Conservation (phyloP, 1,140 invertebrate genomes). For the Sminthurinus signatus region DNA sequence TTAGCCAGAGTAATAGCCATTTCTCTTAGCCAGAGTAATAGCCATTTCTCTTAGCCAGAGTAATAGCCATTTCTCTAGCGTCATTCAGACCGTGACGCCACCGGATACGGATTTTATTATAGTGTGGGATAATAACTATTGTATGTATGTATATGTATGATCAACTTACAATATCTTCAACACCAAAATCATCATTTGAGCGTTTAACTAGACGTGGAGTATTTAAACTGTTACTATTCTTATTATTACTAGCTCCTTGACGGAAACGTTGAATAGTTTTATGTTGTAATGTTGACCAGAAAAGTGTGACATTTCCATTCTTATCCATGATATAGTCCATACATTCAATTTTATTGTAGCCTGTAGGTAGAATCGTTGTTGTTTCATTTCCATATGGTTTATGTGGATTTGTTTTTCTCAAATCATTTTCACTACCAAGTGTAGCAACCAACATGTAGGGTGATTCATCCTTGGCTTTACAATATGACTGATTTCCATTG, state of each 20-base stretch:
- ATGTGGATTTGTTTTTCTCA: constrained; percentile 56
- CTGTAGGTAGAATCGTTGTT: constrained; percentile 15
- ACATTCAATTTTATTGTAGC: constrained; percentile 49
- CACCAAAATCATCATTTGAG: constrained; percentile 14
- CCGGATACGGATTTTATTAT: constrained; percentile 11
- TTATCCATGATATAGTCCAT: constrained; percentile 47
- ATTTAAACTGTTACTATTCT: constrained; percentile 13
- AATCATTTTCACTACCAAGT: constrained; percentile 53
- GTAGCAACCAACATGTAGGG: constrained; percentile 55
- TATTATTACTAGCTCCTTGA: constrained; percentile 1
- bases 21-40: too few relatives aligned
- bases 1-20: too few relatives aligned
- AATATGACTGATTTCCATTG: not conserved
- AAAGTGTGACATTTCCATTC: constrained; percentile 26
- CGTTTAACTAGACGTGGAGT: constrained; percentile 17
- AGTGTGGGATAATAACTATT: too few relatives aligned
- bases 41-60: too few relatives aligned
- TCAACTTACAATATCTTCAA: constrained; percentile 24
- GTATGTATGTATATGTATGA: too few relatives aligned
- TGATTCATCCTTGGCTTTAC: constrained; percentile 41
- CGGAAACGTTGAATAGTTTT: constrained; percentile 27
- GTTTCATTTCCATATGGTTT: constrained; percentile 49
- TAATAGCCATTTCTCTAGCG: too few relatives aligned
- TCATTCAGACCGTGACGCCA: too few relatives aligned
- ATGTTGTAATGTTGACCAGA: constrained; percentile 25